phyloP scores from a whole-genome alignment of 2,888 invertebrate genomes.

The Euzophera pinguis region DNA sequence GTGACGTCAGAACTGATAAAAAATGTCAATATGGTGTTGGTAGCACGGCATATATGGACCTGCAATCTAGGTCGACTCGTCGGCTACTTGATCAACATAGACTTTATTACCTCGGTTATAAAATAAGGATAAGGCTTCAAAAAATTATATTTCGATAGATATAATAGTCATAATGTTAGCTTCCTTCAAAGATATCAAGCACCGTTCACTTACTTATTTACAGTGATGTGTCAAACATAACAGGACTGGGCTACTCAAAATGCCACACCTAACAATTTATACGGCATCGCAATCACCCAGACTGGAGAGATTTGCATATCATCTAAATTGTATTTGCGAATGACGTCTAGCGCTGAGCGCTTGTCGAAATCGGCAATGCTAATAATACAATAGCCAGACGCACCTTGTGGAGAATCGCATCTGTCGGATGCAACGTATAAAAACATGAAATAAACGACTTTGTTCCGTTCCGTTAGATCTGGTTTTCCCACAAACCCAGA shows the following conservation, averaged over 20 bases:
- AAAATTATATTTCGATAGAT: too few relatives aligned
- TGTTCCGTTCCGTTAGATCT: constrained; percentile 37
- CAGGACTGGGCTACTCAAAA: constrained; percentile 17
- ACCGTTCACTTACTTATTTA: neutral
- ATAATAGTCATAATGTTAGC: too few relatives aligned
- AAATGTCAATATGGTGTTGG: constrained; percentile 41
- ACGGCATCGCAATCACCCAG: constrained; percentile 42
- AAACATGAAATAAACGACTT: constrained; percentile 37
- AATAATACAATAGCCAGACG: constrained; percentile 72
- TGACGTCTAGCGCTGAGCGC: constrained; percentile 56
- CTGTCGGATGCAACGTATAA: constrained; percentile 39
- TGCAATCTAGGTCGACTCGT: constrained; percentile 16
- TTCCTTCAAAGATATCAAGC: too few relatives aligned
- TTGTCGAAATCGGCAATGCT: constrained; percentile 72
- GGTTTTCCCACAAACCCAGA: constrained; percentile 33
- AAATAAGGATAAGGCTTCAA: too few relatives aligned
- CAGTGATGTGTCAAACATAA: constrained; percentile 10
- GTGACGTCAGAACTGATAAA: constrained; percentile 49
- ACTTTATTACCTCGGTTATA: too few relatives aligned
- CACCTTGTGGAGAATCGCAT: constrained; percentile 52
- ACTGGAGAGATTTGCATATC: constrained; percentile 62
- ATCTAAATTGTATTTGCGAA: constrained; percentile 62
- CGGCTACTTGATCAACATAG: neutral
- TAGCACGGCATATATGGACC: constrained; percentile 31
- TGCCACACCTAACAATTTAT: constrained; percentile 39